Conservation (phyloP, 2,113 vertebrate species). For the Terrapene triunguis region DNA sequence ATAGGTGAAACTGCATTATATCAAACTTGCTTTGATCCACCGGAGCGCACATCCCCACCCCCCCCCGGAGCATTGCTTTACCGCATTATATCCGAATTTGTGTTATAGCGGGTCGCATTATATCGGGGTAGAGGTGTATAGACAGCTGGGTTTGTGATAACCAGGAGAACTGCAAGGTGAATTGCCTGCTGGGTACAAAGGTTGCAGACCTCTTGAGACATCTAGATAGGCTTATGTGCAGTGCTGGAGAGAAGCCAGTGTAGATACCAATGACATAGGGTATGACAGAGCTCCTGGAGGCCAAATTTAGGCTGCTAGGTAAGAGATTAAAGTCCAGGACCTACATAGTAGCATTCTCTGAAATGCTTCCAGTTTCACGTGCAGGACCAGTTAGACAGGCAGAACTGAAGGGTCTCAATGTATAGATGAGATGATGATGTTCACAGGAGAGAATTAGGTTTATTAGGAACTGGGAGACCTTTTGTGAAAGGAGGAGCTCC, state of each 20-base stretch:
- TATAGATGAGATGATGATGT: neutral
- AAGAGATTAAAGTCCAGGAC: neutral
- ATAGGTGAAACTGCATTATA: too few relatives aligned
- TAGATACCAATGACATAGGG: neutral
- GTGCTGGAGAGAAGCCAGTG: neutral
- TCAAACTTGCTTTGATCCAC: too few relatives aligned
- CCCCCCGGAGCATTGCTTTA: too few relatives aligned
- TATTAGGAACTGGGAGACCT: neutral
- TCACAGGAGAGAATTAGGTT: neutral
- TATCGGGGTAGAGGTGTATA: neutral
- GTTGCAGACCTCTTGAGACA: neutral
- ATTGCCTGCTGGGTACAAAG: neutral
- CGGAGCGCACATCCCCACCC: too few relatives aligned
- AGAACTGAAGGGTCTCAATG: neutral
- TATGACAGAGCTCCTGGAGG: too few relatives aligned
- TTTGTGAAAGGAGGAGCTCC: neutral
- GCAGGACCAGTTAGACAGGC: neutral
- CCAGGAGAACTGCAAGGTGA: too few relatives aligned
- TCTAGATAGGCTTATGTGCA: neutral
- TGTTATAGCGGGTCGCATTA: too few relatives aligned
- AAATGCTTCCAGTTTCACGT: neutral
- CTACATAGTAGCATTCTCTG: neutral
- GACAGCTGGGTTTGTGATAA: neutral
- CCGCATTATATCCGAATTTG: too few relatives aligned
- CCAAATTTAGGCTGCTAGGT: neutral